Evolutionary conservation across 2,797 vertebrate species (phyloP).

Genomic region (Alectoris magna): DNA sequence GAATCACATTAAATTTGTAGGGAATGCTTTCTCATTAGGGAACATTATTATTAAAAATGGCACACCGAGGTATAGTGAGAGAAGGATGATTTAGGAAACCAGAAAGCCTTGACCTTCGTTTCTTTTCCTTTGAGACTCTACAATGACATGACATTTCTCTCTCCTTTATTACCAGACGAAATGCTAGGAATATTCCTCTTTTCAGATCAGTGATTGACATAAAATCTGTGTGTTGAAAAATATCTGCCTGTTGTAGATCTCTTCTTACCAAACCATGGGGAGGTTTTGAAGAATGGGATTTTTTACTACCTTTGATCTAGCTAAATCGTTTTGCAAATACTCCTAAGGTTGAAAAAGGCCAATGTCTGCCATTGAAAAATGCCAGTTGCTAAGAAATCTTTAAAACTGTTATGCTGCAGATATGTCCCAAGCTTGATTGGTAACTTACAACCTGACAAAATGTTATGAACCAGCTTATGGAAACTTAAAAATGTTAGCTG

Average conservation of each 20-base stretch:
- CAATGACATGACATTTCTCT: neutral
- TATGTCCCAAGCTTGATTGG: neutral
- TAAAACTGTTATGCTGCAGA: neutral
- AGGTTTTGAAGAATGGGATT: neutral
- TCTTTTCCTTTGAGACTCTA: neutral
- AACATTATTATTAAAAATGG: neutral
- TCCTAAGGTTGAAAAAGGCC: neutral
- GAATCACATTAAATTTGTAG: neutral
- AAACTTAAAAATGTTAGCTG: conserved; percentile 20
- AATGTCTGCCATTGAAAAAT: conserved; percentile 10
- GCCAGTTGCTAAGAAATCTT: conserved; percentile 1
- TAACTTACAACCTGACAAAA: conserved; percentile 16
- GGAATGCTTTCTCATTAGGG: neutral
- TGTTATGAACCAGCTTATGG: neutral
- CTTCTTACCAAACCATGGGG: neutral
- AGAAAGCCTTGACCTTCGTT: neutral
- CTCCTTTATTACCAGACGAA: neutral
- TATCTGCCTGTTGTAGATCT: neutral
- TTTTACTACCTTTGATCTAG: neutral
- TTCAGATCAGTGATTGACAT: neutral
- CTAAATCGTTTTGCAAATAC: neutral
- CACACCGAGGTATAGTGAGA: neutral
- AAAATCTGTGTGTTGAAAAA: neutral
- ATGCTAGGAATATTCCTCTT: neutral
- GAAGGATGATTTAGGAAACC: neutral